Percentiles rank a stretch among this genome's conserved stretches.
Evolutionary conservation across 2,888 invertebrate species (phyloP).

Genomic region (Heliconius hortense): DNA sequence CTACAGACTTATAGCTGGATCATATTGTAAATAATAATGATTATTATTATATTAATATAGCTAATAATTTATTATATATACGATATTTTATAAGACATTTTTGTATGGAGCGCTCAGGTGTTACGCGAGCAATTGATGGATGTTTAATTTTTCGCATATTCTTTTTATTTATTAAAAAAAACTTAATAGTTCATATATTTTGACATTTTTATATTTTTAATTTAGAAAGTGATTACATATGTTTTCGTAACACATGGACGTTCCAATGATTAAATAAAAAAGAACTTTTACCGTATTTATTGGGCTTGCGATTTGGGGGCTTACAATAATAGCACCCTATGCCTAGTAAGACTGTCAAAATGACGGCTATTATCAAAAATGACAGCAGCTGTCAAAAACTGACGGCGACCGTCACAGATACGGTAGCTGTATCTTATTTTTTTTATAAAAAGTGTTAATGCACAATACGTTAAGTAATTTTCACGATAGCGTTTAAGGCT

Average conservation of each 20-base stretch:
- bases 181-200: neutral
- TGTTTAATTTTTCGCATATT: neutral
- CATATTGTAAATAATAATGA: conserved; percentile 71
- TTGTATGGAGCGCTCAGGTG: conserved; percentile 36
- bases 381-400: neutral
- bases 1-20: conserved; percentile 70
- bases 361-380: neutral
- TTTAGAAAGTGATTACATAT: neutral
- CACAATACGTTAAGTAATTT: conserved; percentile 48
- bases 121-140: neutral
- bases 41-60: conserved; percentile 48
- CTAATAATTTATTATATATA: conserved; percentile 64
- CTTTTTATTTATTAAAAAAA: neutral
- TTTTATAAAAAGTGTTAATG: conserved; percentile 41
- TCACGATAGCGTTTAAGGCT: conserved; percentile 62
- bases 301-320: neutral
- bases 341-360: neutral
- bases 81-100: conserved; percentile 68
- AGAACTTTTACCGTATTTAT: conserved; percentile 14
- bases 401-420: neutral
- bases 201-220: neutral
- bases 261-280: conserved; percentile 1
- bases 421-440: conserved; percentile 16
- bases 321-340: neutral
- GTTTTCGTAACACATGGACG: conserved; percentile 10